Base-by-base conservation (phyloP, 2,797 vertebrate genomes). In the Salarias fasciatus region DNA sequence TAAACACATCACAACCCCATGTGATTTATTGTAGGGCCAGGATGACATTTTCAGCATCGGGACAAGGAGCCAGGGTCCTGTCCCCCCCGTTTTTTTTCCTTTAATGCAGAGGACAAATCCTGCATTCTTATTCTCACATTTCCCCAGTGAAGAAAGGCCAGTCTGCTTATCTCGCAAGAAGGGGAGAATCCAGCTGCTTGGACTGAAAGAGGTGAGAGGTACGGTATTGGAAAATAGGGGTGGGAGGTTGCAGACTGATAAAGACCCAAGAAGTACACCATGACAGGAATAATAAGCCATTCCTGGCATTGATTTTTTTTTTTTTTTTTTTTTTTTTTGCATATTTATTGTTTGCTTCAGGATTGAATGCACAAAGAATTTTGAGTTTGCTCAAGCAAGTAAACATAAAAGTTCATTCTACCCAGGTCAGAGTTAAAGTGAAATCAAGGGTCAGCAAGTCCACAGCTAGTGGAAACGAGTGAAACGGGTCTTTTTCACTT, bases 11-110 rank as follows among this genome's bases (percentile, higher is more conserved):
- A 86, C 82, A 88, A 68, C 51, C 75, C 72, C 52, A 62, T 85
- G 83, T 92, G 89, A 93, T 93, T 93, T 93, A 92, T 92, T 87
- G 85, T 81, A 35, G 54, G 47, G 83, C 82, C 62, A 31, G 73
- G 71, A 80, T 90, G 87, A 90, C 91, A 92, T 90, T 91, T 92
- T 89, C 80, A 72, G 80, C 79, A 41, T 62, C 33, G 45, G 78
- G 69, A 82, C 72, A 70, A 80, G 67, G 52, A 82, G 77, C 58
- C 56, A 14, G 46, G 41, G 38, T 70, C 46, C 35, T 65, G 49
- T 38, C 54, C 57, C 51, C 31, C 53, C 66, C 9, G 35, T 50
- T 47, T 56, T 45, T 40, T 59, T 57, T 61, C 11, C 15, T 35
- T 35, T 56, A 55, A 63, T 14, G 4, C 53, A 69, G 75, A 82